A percentile compares a stretch with the other conserved stretches of the same genome.
Conservation (phyloP, 2,113 vertebrate genomes). For the Potamarius usumacintae region DNA sequence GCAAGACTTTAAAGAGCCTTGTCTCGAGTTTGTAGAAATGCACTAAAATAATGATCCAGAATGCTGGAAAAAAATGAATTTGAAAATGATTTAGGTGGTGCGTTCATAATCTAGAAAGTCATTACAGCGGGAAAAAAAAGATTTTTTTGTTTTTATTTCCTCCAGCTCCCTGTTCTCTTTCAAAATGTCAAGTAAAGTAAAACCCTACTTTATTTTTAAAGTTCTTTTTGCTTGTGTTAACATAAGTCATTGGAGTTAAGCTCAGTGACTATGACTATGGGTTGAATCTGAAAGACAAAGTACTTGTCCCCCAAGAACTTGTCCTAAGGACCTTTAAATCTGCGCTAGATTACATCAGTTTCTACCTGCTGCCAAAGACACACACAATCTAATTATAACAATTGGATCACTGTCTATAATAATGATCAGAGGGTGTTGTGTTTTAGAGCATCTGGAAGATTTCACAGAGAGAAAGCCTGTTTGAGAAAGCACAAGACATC, state of each 20-base stretch:
- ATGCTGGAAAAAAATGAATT: neutral
- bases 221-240: neutral
- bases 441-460: slow-evolving; percentile 22
- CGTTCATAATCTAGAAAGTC: neutral
- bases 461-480: neutral
- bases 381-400: neutral
- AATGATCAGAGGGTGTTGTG: slow-evolving; percentile 1
- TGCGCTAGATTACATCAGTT: neutral
- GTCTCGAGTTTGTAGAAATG: neutral
- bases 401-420: neutral
- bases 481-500: slow-evolving; percentile 50
- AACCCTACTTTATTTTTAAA: neutral
- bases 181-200: neutral
- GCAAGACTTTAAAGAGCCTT: neutral
- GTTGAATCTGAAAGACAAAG: neutral
- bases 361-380: neutral
- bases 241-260: neutral
- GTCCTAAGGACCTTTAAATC: too few species aligned
- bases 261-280: neutral
- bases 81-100: neutral
- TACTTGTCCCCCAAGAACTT: too few species aligned
- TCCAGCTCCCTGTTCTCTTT: neutral
- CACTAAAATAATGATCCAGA: neutral
- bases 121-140: neutral
- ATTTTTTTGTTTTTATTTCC: neutral